These are phyloP conservation scores for Xanthia icteritia DNA, from an alignment of 2,888 invertebrate genomes.

Conservation along the genomic window DNA sequence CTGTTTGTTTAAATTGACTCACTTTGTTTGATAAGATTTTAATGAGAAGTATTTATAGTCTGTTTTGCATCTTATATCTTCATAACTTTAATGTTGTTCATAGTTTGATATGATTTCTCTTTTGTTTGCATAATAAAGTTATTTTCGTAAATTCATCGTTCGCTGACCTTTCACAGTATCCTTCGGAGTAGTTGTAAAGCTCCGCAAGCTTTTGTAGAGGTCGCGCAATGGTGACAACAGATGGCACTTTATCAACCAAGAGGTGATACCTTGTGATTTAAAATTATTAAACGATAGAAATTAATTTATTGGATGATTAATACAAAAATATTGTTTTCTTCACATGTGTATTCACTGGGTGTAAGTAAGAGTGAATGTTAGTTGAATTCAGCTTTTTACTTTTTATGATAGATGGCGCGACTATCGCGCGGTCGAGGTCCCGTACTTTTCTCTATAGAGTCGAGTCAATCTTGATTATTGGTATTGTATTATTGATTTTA, in stretches of 20 bases:
- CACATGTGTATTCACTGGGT: too few relatives aligned
- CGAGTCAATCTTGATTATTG: conserved; percentile 17
- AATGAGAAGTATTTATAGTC: conserved; percentile 66
- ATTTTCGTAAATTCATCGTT: conserved; percentile 21
- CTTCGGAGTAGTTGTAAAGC: conserved; percentile 12
- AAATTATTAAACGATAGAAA: neutral
- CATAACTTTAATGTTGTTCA: conserved; percentile 38
- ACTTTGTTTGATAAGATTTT: conserved; percentile 69
- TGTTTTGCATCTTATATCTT: conserved; percentile 43
- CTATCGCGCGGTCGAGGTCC: conserved; percentile 12
- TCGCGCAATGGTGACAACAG: conserved; percentile 50
- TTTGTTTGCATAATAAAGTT: conserved; percentile 30
- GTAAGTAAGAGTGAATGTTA: neutral
- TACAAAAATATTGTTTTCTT: neutral
- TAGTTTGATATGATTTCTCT: conserved; percentile 31
- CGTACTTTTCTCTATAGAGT: neutral
- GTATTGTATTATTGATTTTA: conserved; percentile 22
- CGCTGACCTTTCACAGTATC: conserved; percentile 34
- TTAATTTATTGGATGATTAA: neutral
- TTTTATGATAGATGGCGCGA: conserved; percentile 60
- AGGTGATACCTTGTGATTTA: neutral
- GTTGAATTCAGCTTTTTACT: neutral
- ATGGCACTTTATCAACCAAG: conserved; percentile 57
- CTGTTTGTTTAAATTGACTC: conserved; percentile 65
- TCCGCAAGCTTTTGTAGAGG: conserved; percentile 26